Conservation (phyloP, 2,113 vertebrate genomes). For the Scomber japonicus region DNA sequence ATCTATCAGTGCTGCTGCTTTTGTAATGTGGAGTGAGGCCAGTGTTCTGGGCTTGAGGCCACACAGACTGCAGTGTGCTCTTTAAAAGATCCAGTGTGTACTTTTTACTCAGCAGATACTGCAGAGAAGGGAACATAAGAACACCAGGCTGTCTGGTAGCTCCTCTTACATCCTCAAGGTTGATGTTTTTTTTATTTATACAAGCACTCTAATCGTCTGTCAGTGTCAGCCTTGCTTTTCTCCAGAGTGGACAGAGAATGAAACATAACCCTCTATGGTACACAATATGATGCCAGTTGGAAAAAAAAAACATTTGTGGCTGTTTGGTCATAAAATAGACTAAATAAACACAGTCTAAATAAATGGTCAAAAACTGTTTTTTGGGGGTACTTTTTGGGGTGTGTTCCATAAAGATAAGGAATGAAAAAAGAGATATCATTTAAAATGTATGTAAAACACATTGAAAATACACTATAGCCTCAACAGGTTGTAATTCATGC, state of each 20-base stretch:
- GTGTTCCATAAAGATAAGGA: too few relatives aligned
- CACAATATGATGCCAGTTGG: too few relatives aligned
- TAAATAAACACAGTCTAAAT: too few relatives aligned
- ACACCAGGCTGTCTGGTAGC: neutral
- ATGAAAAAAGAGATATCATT: too few relatives aligned
- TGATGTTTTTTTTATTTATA: neutral
- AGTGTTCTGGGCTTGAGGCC: constrained; percentile 14
- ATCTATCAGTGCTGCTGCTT: constrained; percentile 12
- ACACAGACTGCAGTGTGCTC: constrained; percentile 11
- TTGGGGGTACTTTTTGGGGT: too few relatives aligned
- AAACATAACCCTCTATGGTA: neutral
- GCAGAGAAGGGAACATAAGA: neutral
- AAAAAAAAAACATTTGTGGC: too few relatives aligned
- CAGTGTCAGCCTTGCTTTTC: neutral
- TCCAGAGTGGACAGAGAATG: neutral
- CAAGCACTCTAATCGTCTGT: neutral
- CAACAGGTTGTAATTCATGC: too few relatives aligned
- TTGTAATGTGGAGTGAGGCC: constrained; percentile 1
- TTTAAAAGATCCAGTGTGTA: constrained; percentile 32
- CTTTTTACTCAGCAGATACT: constrained; percentile 12
- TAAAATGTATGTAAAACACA: too few relatives aligned
- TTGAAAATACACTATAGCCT: too few relatives aligned
- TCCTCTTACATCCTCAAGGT: neutral
- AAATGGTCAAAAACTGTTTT: too few relatives aligned
- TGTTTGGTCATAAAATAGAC: too few relatives aligned